Evolutionary conservation across 1,140 invertebrate species (phyloP).

Genomic region (Macrostomum lignano): DNA sequence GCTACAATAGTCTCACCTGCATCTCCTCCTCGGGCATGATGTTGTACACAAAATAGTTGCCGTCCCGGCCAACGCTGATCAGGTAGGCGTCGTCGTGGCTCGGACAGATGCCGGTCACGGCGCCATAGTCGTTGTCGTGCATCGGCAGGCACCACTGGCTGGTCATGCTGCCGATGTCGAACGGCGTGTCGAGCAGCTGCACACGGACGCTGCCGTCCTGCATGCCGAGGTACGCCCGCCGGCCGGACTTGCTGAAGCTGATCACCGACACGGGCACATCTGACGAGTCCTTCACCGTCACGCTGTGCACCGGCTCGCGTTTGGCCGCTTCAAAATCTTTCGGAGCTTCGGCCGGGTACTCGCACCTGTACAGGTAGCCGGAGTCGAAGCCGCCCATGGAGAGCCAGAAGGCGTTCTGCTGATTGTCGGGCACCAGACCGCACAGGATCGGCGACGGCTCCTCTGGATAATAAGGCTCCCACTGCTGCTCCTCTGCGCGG

Average conservation of each 20-base stretch:
- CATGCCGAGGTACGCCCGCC: conserved; percentile 18
- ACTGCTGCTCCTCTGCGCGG: conserved; percentile 12
- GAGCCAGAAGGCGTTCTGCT: conserved; percentile 22
- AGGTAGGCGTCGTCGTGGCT: conserved; percentile 35
- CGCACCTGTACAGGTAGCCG: conserved; percentile 42
- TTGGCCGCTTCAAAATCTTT: too few species aligned
- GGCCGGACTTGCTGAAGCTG: conserved; percentile 15
- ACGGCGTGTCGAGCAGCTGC: conserved; percentile 12
- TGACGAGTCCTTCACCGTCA: conserved; percentile 15
- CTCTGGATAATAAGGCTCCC: conserved; percentile 22
- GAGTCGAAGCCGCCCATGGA: conserved; percentile 38
- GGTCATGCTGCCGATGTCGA: conserved; percentile 14
- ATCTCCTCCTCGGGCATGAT: too few species aligned
- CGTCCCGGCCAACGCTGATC: conserved; percentile 40
- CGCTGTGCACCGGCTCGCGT: conserved; percentile 13
- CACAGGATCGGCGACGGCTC: conserved; percentile 19
- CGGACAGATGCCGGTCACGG: conserved; percentile 36
- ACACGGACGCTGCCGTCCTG: conserved; percentile 20
- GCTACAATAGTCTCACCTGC: too few species aligned
- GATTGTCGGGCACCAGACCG: conserved; percentile 14
- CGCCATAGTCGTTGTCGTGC: conserved; percentile 47
- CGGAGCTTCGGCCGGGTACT: conserved; percentile 15
- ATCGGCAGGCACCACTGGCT: conserved; percentile 42
- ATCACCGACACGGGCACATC: conserved; percentile 20
- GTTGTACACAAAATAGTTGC: conserved; percentile 47